Conservation (phyloP, 2,888 invertebrate species). For the Ctena decussata region DNA sequence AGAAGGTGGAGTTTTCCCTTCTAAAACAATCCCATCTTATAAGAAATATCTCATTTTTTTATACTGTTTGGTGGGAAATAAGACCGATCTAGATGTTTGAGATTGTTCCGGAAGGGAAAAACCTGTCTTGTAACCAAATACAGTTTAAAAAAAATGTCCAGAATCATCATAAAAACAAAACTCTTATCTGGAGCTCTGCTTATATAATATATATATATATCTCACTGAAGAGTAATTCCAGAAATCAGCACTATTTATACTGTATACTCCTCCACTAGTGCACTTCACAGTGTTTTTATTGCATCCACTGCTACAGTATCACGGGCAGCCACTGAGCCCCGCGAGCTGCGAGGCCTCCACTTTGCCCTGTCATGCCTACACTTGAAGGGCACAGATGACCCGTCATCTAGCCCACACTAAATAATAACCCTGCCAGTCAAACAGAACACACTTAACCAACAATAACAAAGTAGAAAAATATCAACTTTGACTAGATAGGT, state of each 20-base stretch:
- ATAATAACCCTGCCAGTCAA: conserved; percentile 36
- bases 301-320: not conserved
- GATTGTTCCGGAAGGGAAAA: too few relatives aligned
- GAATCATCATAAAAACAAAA: too few relatives aligned
- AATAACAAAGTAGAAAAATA: conserved; percentile 73
- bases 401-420: not conserved
- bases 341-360: too few relatives aligned
- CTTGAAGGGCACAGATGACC: not conserved
- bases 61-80: too few relatives aligned
- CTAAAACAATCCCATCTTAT: too few relatives aligned
- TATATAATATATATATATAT: too few relatives aligned
- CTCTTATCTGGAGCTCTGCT: too few relatives aligned
- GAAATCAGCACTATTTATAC: not conserved
- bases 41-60: too few relatives aligned
- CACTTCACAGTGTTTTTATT: not conserved
- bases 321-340: not conserved
- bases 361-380: not conserved
- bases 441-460: conserved; percentile 69
- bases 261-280: not conserved
- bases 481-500: conserved; percentile 69
- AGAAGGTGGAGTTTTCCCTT: too few relatives aligned
- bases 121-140: too few relatives aligned
- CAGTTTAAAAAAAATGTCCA: too few relatives aligned
- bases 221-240: not conserved
- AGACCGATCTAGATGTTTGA: too few relatives aligned